A percentile compares a stretch with the other conserved stretches of the same genome.
phyloP scores from a whole-genome alignment of 1,140 invertebrate species.

The Ceratoteleas bidentatus region DNA sequence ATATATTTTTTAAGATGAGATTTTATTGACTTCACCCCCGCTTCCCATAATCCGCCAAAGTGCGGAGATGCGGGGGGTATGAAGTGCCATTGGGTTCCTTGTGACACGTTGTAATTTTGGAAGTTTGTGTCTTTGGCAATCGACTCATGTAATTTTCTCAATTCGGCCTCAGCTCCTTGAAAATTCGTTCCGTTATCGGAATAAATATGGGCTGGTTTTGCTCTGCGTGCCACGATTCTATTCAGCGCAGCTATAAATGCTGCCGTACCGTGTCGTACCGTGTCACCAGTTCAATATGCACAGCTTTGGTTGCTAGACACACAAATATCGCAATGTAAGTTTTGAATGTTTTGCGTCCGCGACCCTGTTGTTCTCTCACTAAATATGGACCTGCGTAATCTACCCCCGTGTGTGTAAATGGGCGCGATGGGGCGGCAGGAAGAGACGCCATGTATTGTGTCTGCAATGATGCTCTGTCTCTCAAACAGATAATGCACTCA shows the following conservation, averaged over 20 bases:
- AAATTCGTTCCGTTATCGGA: constrained; percentile 7
- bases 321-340: background rate
- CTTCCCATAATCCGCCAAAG: background rate
- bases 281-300: background rate
- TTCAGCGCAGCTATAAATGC: background rate
- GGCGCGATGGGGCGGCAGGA: background rate
- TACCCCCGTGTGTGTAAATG: background rate
- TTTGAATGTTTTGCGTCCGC: background rate
- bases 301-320: background rate
- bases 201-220: background rate
- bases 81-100: background rate
- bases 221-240: background rate
- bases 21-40: background rate
- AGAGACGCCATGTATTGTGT: background rate
- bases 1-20: background rate
- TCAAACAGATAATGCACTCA: too few species aligned
- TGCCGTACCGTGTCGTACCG: background rate
- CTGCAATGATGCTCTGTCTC: too few species aligned
- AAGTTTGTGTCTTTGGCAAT: background rate
- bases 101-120: background rate
- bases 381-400: background rate
- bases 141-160: background rate
- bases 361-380: background rate
- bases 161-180: constrained; percentile 1
- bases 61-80: constrained; percentile 7